These are phyloP conservation scores for Catajapyx aquilonaris DNA, from an alignment of 1,140 invertebrate species.

Conservation along the genomic window DNA sequence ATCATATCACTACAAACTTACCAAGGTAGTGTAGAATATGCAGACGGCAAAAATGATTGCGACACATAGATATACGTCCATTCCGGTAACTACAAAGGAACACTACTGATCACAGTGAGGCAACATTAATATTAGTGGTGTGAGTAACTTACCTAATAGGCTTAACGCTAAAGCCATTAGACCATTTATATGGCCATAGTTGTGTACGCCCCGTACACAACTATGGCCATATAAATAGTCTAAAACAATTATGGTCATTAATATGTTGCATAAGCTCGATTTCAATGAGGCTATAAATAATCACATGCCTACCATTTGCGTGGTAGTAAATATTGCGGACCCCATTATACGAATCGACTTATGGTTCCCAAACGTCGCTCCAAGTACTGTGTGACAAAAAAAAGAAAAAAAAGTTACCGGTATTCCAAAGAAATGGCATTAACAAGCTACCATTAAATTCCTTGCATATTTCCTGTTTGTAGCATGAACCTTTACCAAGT, in stretches of 20 bases:
- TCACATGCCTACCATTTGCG: conserved; percentile 25
- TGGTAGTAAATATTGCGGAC: conserved; percentile 38
- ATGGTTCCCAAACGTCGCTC: conserved; percentile 40
- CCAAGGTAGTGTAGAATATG: conserved; percentile 31
- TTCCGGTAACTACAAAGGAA: conserved; percentile 23
- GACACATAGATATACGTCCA: conserved; percentile 24
- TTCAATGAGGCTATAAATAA: too few relatives aligned
- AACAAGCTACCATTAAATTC: too few relatives aligned
- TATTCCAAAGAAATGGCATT: conserved; percentile 5
- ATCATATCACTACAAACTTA: conserved; percentile 18
- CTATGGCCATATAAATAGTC: conserved; percentile 7
- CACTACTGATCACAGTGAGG: conserved; percentile 1
- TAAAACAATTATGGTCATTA: neutral
- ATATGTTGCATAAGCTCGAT: too few relatives aligned
- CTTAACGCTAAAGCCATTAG: conserved; percentile 23
- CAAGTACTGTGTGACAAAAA: conserved; percentile 31
- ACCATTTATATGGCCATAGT: conserved; percentile 75
- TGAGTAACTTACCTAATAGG: conserved; percentile 7
- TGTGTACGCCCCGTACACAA: conserved; percentile 30
- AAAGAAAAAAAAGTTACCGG: conserved; percentile 3
- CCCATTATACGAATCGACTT: conserved; percentile 33
- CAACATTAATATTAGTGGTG: too few relatives aligned
- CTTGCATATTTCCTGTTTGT: too few relatives aligned
- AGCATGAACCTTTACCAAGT: too few relatives aligned
- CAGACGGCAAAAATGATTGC: conserved; percentile 26